These are phyloP conservation scores for Otolemur crassicaudatus DNA, from an alignment of 2,797 vertebrate genomes.

Conservation along the genomic window DNA sequence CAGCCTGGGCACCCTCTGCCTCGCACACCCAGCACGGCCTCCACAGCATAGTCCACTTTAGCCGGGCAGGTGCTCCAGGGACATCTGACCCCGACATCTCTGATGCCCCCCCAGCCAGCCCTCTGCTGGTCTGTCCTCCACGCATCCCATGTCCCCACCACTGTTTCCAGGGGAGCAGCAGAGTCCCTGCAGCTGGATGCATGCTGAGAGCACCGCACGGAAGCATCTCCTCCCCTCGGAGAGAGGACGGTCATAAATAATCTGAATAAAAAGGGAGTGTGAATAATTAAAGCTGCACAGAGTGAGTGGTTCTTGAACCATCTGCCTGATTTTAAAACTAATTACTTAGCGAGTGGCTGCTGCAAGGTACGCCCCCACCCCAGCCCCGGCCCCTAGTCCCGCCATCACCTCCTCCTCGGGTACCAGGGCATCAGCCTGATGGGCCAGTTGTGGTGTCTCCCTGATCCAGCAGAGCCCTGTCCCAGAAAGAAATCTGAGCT, in stretches of 20 bases:
- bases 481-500: constrained; percentile 38
- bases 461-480: constrained; percentile 59
- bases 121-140: not conserved
- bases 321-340: constrained; percentile 86
- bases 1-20: not conserved
- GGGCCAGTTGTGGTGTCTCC: constrained; percentile 56
- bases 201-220: not conserved
- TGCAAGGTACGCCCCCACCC: not conserved
- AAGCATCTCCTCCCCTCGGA: not conserved
- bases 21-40: not conserved
- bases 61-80: not conserved
- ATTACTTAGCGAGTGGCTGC: constrained; percentile 82
- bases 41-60: rapidly evolving
- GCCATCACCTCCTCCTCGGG: not conserved
- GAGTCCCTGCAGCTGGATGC: not conserved
- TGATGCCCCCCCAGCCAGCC: not conserved
- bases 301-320: constrained; percentile 78
- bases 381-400: not conserved
- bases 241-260: constrained; percentile 73
- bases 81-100: not conserved
- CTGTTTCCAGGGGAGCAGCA: rapidly evolving
- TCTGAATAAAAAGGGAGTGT: constrained; percentile 76
- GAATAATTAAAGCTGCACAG: constrained; percentile 84
- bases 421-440: constrained; percentile 42
- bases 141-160: rapidly evolving